These are phyloP conservation scores for Axis porcinus DNA, from an alignment of 2,113 vertebrate genomes.

Conservation along the genomic window DNA sequence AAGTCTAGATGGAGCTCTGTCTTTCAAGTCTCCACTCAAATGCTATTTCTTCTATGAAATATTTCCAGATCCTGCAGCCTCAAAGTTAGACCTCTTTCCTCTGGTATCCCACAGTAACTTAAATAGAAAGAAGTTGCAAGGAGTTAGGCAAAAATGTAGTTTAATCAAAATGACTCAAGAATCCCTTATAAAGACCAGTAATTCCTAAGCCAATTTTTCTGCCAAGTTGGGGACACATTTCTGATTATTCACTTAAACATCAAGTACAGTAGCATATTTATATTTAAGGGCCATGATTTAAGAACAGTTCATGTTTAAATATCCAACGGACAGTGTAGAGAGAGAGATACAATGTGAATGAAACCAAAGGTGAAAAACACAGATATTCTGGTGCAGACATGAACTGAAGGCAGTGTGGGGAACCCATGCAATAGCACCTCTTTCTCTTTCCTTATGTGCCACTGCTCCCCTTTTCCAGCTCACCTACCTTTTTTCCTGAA, in stretches of 20 bases:
- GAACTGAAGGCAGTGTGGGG: rapidly evolving
- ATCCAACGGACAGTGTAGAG: neutral
- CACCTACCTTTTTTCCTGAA: neutral
- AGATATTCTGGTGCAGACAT: neutral
- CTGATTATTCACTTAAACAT: neutral
- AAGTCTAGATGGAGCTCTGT: neutral
- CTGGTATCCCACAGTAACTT: neutral
- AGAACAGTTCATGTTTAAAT: neutral
- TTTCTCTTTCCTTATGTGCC: neutral
- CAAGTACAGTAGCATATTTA: neutral
- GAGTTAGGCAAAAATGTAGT: neutral
- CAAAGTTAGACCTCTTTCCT: neutral
- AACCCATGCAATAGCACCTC: rapidly evolving
- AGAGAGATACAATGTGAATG: neutral
- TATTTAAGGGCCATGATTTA: neutral
- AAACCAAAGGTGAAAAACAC: neutral
- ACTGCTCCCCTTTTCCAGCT: neutral
- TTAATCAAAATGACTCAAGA: neutral
- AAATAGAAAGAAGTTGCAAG: neutral
- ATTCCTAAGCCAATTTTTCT: neutral
- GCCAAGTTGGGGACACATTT: neutral
- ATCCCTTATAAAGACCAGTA: neutral
- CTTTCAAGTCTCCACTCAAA: neutral
- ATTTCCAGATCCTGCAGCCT: neutral
- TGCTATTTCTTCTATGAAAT: neutral